Base-by-base conservation (phyloP, 1,140 invertebrate species). In the Aricia agestis region DNA sequence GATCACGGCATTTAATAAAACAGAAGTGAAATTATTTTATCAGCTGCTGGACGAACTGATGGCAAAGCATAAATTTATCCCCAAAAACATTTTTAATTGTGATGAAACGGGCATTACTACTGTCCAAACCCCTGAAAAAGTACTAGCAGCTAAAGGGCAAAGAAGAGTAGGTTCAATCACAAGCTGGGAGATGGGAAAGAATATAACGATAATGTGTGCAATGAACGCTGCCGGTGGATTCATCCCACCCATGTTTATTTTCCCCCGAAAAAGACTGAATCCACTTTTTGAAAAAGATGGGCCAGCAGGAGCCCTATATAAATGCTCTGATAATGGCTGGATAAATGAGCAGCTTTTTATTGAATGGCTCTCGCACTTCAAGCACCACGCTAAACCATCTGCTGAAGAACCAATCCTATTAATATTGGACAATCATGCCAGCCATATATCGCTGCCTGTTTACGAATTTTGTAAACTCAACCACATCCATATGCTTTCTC, bases 231-330 rank as follows among this genome's bases (percentile, higher is more conserved):
- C 74, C 61, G 83, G 82, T 0, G 72, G 71, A 5, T 89, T 69
- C 74, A 77, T 90, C 59, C 83, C 88, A 67, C 89, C 88, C 0
- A 81, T 89, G 81, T 84, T 92, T 81, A 90, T 89, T 63, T 90
- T 80, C 72, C 78, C 79, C 66, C 57, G 83, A 61, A 75, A 81
- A 71, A 79, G 76, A 52, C 70, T 80, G 74, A 81, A 73, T 73
- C 76, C 77, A 11, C 58, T 70, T 18, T 76, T 89, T 68, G 72
- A 79, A 72, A 84, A 76, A 42, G 83, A 81, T 73, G 84, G 80
- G 78, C 77, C 77, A 76, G 57, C 74, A 77, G 75, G 75, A 1
- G 73, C 75, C 9, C 42, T 81, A 67, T 79, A 82, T 65, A 76
- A 75, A 76, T 84, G 78, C 32, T 85, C 78, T 57, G 72, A 79